These are phyloP conservation scores for Dolomedes plantarius DNA, from an alignment of 2,888 invertebrate species.

Conservation along the genomic window DNA sequence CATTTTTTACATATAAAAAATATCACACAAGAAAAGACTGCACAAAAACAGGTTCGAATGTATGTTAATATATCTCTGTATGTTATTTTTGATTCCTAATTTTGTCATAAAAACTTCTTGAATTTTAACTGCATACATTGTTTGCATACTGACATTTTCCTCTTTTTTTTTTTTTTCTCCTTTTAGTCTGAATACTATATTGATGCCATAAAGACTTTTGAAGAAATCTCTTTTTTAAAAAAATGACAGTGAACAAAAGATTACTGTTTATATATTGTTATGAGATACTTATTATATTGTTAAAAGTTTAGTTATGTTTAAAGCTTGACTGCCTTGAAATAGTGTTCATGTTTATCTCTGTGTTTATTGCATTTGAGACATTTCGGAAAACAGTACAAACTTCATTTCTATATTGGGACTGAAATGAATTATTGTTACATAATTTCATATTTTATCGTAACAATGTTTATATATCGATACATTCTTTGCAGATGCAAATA, in stretches of 20 bases:
- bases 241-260: background rate
- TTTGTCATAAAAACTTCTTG: too few species aligned
- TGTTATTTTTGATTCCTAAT: too few species aligned
- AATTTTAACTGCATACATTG: too few species aligned
- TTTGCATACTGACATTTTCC: too few species aligned
- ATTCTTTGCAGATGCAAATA: background rate
- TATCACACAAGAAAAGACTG: too few species aligned
- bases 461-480: background rate
- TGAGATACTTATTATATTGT: constrained; percentile 13
- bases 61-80: too few species aligned
- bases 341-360: constrained; percentile 50
- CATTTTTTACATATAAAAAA: too few species aligned
- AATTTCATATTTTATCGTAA: constrained; percentile 18
- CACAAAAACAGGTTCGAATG: too few species aligned
- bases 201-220: background rate
- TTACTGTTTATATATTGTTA: background rate
- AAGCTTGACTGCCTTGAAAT: constrained; percentile 50
- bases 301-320: constrained; percentile 28
- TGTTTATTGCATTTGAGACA: constrained; percentile 31
- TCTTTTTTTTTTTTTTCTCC: too few species aligned
- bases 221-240: background rate
- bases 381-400: constrained; percentile 46
- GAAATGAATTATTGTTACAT: constrained; percentile 15
- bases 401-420: constrained; percentile 8
- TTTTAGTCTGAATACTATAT: background rate